These are phyloP conservation scores for Nymphalis io DNA, from an alignment of 1,140 invertebrate species.

Conservation along the genomic window DNA sequence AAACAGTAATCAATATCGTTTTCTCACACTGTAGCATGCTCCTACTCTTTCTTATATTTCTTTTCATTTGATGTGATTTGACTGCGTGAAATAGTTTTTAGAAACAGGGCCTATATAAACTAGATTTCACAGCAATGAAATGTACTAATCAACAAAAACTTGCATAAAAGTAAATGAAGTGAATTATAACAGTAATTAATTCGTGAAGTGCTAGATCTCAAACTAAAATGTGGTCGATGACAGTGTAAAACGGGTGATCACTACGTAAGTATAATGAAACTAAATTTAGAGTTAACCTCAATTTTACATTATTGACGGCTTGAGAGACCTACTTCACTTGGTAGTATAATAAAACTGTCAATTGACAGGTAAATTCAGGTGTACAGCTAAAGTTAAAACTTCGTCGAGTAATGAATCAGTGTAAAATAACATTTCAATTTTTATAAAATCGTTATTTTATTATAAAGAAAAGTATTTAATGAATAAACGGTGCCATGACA, in stretches of 20 bases:
- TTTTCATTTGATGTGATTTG: constrained; percentile 60
- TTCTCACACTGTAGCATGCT: constrained; percentile 41
- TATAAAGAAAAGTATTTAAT: constrained; percentile 34
- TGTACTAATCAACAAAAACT: constrained; percentile 46
- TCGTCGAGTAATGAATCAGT: constrained; percentile 37
- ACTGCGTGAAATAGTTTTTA: constrained; percentile 61
- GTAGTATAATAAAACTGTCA: constrained; percentile 63
- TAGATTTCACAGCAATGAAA: constrained; percentile 54
- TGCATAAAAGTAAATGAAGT: constrained; percentile 38
- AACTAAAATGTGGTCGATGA: constrained; percentile 77
- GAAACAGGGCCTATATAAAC: constrained; percentile 58
- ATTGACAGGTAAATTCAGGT: constrained; percentile 66
- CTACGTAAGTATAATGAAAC: constrained; percentile 76
- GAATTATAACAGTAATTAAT: constrained; percentile 48
- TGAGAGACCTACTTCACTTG: constrained; percentile 41
- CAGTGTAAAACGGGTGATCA: constrained; percentile 71
- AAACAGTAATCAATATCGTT: constrained; percentile 39
- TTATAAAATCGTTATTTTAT: constrained; percentile 34
- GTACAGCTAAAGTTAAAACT: constrained; percentile 35
- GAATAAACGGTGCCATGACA: constrained; percentile 58
- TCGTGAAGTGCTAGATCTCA: constrained; percentile 59
- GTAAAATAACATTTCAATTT: constrained; percentile 31
- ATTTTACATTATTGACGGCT: constrained; percentile 6
- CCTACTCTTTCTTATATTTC: constrained; percentile 65
- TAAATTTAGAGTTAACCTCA: constrained; percentile 46